Conservation (phyloP, 2,113 vertebrate genomes). For the Mesitornis unicolor region DNA sequence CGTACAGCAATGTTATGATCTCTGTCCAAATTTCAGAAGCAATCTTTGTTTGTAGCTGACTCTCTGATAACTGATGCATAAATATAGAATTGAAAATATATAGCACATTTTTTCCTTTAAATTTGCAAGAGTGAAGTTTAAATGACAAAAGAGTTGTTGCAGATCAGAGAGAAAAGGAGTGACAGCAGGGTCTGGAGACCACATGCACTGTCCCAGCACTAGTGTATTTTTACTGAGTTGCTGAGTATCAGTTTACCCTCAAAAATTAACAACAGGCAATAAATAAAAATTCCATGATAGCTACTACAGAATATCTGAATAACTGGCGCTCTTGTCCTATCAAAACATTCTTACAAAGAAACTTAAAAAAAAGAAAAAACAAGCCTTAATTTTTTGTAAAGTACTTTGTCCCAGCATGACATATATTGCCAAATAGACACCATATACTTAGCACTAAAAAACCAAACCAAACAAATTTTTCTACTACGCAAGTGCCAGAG, state of each 20-base stretch:
- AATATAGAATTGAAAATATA: no score
- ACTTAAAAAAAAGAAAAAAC: background rate
- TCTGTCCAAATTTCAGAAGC: background rate
- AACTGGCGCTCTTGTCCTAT: background rate
- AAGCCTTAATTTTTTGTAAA: background rate
- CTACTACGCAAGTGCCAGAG: background rate
- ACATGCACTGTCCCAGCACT: background rate
- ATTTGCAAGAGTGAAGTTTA: conserved; percentile 7
- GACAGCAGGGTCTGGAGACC: conserved; percentile 42
- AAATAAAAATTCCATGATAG: background rate
- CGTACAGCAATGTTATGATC: accelerated
- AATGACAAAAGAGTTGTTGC: conserved; percentile 42
- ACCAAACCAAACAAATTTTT: background rate
- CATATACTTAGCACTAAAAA: background rate
- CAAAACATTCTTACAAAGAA: background rate
- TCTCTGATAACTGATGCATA: background rate
- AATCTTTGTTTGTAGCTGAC: background rate
- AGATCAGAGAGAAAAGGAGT: conserved; percentile 37
- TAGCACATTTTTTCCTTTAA: background rate
- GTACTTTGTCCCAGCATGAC: background rate
- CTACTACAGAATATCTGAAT: background rate
- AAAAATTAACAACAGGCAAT: conserved; percentile 11
- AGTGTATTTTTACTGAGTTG: background rate
- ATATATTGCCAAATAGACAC: background rate
- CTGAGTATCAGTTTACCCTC: background rate